phyloP scores from a whole-genome alignment of 2,113 vertebrate species.

The Paralichthys olivaceus region DNA sequence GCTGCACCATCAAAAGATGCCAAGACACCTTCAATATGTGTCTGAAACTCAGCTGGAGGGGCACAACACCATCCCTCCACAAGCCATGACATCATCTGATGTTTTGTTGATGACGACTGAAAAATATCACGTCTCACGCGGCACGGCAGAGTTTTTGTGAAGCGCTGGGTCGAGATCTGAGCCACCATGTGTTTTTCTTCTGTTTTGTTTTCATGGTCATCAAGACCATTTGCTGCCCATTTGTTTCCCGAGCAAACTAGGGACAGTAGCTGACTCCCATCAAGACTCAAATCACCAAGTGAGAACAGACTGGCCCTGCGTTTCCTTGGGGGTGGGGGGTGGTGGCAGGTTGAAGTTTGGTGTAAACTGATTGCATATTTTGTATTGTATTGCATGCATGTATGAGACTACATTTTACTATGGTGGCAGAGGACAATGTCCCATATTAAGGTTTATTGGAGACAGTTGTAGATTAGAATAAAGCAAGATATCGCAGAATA shows the following conservation, averaged over 20 bases:
- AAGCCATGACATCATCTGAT: conserved; percentile 33
- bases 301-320: not conserved
- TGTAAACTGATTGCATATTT: too few relatives aligned
- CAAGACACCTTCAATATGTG: conserved; percentile 43
- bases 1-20: conserved; percentile 21
- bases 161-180: not conserved
- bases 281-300: not conserved
- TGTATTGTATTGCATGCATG: too few relatives aligned
- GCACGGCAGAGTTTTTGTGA: not conserved
- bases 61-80: conserved; percentile 5
- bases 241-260: not conserved
- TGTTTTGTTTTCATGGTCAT: conserved; percentile 16
- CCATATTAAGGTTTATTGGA: too few relatives aligned
- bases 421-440: too few relatives aligned
- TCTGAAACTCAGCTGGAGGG: conserved; percentile 21
- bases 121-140: conserved; percentile 12
- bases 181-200: conserved; percentile 9
- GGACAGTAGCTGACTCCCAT: not conserved
- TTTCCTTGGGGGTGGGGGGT: not conserved
- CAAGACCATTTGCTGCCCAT: conserved; percentile 35
- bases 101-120: conserved; percentile 24
- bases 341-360: too few relatives aligned
- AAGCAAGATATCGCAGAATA: too few relatives aligned
- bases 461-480: too few relatives aligned
- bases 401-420: too few relatives aligned